Evolutionary conservation across 1,140 invertebrate genomes (phyloP).

Genomic region (Drosophila serrata): DNA sequence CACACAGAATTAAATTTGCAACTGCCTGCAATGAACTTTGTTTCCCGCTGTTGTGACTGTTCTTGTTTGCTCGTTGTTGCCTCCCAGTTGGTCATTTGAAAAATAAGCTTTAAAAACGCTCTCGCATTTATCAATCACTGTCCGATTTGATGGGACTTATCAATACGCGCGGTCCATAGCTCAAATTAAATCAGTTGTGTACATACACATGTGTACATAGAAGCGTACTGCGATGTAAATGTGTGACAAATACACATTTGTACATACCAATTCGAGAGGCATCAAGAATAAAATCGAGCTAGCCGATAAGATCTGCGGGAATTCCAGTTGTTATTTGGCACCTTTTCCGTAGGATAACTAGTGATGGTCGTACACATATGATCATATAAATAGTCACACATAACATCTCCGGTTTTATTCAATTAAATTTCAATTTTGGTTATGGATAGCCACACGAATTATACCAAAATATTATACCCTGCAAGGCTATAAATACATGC

Average conservation of each 20-base stretch:
- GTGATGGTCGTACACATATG: too few relatives aligned
- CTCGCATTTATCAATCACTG: conserved; percentile 68
- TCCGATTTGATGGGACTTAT: conserved; percentile 41
- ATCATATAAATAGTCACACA: too few relatives aligned
- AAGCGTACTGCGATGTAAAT: conserved; percentile 19
- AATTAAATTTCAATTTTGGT: too few relatives aligned
- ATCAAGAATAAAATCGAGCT: too few relatives aligned
- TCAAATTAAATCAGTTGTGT: conserved; percentile 29
- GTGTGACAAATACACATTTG: conserved; percentile 1
- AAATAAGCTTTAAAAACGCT: conserved; percentile 50
- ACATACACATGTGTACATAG: background rate
- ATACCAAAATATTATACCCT: too few relatives aligned
- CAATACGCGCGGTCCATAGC: conserved; percentile 10
- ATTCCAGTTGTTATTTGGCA: too few relatives aligned
- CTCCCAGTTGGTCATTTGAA: conserved; percentile 64
- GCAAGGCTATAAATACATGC: too few relatives aligned
- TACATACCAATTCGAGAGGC: too few relatives aligned
- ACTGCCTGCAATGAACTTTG: conserved; percentile 75
- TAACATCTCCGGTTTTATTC: too few relatives aligned
- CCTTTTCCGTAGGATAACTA: too few relatives aligned
- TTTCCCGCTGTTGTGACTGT: conserved; percentile 50
- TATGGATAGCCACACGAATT: too few relatives aligned
- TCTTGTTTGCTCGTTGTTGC: conserved; percentile 57
- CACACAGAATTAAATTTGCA: conserved; percentile 68
- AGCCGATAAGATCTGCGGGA: too few relatives aligned